Percentiles rank a stretch among this genome's conserved stretches.
These are phyloP conservation scores for Scrobipalpa atriplicella DNA, from an alignment of 2,888 invertebrate species.

Conservation along the genomic window DNA sequence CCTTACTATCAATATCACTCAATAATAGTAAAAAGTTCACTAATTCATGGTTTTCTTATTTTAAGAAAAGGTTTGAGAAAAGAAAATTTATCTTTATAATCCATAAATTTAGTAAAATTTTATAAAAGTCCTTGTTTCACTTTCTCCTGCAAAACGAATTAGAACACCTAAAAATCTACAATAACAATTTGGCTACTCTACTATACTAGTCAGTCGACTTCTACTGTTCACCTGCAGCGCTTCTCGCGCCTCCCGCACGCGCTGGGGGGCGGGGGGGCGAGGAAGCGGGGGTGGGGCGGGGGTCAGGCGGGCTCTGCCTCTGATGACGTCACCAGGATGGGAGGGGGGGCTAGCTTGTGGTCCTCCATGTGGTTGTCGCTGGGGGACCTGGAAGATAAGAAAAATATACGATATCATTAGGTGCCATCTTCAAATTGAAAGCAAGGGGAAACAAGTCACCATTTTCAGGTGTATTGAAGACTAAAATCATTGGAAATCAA, in stretches of 20 bases:
- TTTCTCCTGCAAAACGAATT: neutral
- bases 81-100: too few species aligned
- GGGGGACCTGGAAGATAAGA: conserved; percentile 56
- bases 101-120: too few species aligned
- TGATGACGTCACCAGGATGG: conserved; percentile 72
- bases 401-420: conserved; percentile 30
- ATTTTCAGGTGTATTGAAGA: too few species aligned
- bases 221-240: neutral
- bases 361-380: conserved; percentile 58
- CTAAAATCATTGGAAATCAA: neutral
- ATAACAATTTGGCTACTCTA: conserved; percentile 7
- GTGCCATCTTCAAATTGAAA: neutral
- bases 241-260: conserved; percentile 33
- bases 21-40: too few species aligned
- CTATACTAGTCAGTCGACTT: conserved; percentile 7
- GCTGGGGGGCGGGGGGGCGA: conserved; percentile 25
- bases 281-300: conserved; percentile 35
- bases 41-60: too few species aligned
- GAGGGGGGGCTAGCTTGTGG: conserved; percentile 57
- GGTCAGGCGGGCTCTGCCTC: conserved; percentile 68
- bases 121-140: neutral
- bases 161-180: neutral
- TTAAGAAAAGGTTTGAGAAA: too few species aligned
- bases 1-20: too few species aligned
- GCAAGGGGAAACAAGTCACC: too few species aligned